Base-by-base conservation (phyloP, 2,888 invertebrate species). In the Gortyna flavago region DNA sequence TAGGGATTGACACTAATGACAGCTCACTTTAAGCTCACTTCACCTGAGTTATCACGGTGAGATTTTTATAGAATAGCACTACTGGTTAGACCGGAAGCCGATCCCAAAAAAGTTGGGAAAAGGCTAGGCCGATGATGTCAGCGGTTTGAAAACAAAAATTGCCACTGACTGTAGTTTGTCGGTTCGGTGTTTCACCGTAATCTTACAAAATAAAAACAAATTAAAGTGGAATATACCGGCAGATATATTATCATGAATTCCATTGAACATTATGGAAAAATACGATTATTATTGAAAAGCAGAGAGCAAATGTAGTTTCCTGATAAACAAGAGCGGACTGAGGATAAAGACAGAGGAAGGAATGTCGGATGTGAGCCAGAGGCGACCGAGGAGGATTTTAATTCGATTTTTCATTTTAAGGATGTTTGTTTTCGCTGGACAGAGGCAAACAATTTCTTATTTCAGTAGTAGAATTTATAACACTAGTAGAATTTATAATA, bases 221-320 rank as follows among this genome's bases (percentile, higher is more conserved):
- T 18, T 21, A 21, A 29, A 44, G 29, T 29, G 9, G 29, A 1
- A 35, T 35, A 64, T 8, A 32, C 13, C 21, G 8, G 13, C 4
- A 4, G 21, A 13, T 44, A 44, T 29, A 44, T 13, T 67, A 44
- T 25, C 5, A 25, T 9, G 16, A 68, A 16, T 41, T 41, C 21
- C 29, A 16, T 21, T 59, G 2, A 59, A 29, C 5, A 13, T 41
- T 21, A 16, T 25, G 16, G 25, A 29, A 32, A 29, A 75, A 29
- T 2, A 25, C 29, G 25, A 25, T 32, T 38, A 25, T 51, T 38
- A 48, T 29, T 25, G 65, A 16, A 51, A 71, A 18, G 72, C 32
- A 65, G 61, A 69, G 32, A 79, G 75, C 68, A 68, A 72, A 65
- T 16, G 77, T 70, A 79, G 86, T 86, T 88, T 88, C 84, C 83